Percentiles rank a stretch among this genome's conserved stretches.
These are phyloP conservation scores for Halictus quadricinctus DNA, from an alignment of 2,888 invertebrate genomes.

Conservation along the genomic window DNA sequence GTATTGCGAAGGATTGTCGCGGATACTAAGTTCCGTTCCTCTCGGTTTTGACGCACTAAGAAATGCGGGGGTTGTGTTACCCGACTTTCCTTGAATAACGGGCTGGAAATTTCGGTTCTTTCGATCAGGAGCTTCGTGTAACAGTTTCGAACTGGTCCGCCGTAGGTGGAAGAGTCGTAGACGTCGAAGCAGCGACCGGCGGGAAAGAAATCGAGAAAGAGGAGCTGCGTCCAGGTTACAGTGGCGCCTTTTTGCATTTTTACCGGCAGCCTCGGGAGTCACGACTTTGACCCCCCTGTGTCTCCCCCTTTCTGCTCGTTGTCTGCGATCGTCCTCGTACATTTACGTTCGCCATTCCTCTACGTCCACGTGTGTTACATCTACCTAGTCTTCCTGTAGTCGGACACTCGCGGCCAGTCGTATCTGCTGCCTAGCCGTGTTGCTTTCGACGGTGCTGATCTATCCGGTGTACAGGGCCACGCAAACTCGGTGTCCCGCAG, in stretches of 20 bases:
- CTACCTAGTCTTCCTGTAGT: slow-evolving; percentile 48
- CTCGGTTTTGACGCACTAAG: too few relatives aligned
- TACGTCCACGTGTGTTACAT: slow-evolving; percentile 60
- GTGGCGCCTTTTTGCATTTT: slow-evolving; percentile 73
- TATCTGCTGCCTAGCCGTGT: slow-evolving; percentile 35
- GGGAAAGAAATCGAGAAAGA: slow-evolving; percentile 23
- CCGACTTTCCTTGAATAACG: too few relatives aligned
- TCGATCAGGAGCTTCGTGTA: background rate
- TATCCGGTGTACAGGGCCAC: slow-evolving; percentile 29
- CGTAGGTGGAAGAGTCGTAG: background rate
- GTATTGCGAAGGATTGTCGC: too few relatives aligned
- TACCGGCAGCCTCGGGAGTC: slow-evolving; percentile 66
- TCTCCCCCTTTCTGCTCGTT: slow-evolving; percentile 41
- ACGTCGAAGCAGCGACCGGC: background rate
- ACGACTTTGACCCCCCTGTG: slow-evolving; percentile 68
- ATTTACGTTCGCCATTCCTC: slow-evolving; percentile 64
- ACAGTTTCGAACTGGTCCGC: background rate
- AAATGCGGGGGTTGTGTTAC: too few relatives aligned
- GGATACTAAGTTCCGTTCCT: too few relatives aligned
- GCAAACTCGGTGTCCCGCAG: slow-evolving; percentile 12
- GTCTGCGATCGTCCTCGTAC: slow-evolving; percentile 62
- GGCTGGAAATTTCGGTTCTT: background rate
- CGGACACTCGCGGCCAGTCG: slow-evolving; percentile 32
- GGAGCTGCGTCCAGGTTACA: slow-evolving; percentile 65
- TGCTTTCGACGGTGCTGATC: slow-evolving; percentile 31